Percentiles rank a stretch among this genome's conserved stretches.
Evolutionary conservation across 1,140 invertebrate genomes (phyloP).

Genomic region (Drosophila tsacasi): DNA sequence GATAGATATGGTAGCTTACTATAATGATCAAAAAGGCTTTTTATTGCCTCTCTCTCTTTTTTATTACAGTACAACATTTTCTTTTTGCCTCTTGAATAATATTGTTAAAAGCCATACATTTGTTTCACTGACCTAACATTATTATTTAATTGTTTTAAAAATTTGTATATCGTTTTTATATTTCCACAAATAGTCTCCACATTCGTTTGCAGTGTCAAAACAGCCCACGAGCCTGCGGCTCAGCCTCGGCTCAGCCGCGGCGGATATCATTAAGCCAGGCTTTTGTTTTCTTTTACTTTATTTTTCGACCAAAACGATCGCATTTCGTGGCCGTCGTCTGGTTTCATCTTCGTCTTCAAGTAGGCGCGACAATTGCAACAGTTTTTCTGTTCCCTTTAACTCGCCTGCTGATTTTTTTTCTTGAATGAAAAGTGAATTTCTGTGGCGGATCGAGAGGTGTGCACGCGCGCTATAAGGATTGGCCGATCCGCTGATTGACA

Average conservation of each 20-base stretch:
- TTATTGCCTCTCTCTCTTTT: too few relatives aligned
- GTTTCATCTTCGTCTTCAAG: slow-evolving; percentile 62
- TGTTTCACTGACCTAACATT: too few relatives aligned
- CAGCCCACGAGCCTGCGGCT: slow-evolving; percentile 67
- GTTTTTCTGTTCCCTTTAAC: slow-evolving; percentile 52
- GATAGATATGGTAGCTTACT: too few relatives aligned
- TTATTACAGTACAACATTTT: too few relatives aligned
- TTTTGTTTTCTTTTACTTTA: slow-evolving; percentile 68
- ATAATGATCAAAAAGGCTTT: neutral
- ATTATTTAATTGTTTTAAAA: too few relatives aligned
- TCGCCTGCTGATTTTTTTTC: slow-evolving; percentile 17
- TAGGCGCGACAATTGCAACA: slow-evolving; percentile 83
- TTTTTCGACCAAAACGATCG: slow-evolving; percentile 41
- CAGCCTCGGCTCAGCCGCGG: slow-evolving; percentile 19
- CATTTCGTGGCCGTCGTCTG: slow-evolving; percentile 36
- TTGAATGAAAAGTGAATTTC: slow-evolving; percentile 51
- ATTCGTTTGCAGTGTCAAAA: slow-evolving; percentile 5
- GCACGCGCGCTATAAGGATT: slow-evolving; percentile 55
- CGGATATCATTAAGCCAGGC: slow-evolving; percentile 81
- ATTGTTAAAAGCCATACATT: too few relatives aligned
- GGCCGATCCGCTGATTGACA: slow-evolving; percentile 74
- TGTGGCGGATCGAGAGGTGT: slow-evolving; percentile 60
- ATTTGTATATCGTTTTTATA: too few relatives aligned
- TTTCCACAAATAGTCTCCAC: too few relatives aligned
- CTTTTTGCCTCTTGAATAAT: too few relatives aligned